Base-by-base conservation (phyloP, 2,113 vertebrate genomes). In the Perca fluviatilis region DNA sequence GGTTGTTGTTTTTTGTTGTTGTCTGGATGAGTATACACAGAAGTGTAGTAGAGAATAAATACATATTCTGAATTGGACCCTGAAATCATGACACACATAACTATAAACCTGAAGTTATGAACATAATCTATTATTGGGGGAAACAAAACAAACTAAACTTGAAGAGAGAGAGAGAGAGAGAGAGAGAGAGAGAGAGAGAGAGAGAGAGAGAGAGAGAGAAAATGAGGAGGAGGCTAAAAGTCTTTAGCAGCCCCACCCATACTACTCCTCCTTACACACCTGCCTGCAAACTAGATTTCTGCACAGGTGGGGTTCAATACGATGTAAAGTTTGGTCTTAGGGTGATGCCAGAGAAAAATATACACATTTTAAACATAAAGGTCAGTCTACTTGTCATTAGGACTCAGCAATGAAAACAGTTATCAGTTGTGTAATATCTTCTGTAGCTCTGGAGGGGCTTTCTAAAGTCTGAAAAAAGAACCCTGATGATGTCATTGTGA, bases 21-120 rank as follows among this genome's bases (percentile, higher is more conserved):
- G 49, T 77, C 79, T 83, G 71, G 27, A 40, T 57, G 68, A n/a
- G 73, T 73, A 73, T 18, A 62, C 33, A 64, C 14, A 75, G 18
- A 40, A 16, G 63, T 49, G 23, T 40, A 69, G 33, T 3, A 18
- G 12, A 61, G 54, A 13, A 33, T 57, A 70, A 15, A 56, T 13
- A 60, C 13, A 65, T 8, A 71, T n/a, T 58, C 30, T 50, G 18
- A 83, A 23, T 80, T 57, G 19, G 14, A 43, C 33, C 18, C 16
- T 46, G 4, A 60, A 62, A 63, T 67, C 0, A 77, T 47, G 18
- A 57, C 40, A 2, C 19, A 62, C 13, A 33, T 40, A 10, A 21
- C 7, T 21, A 50, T 23, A 47, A 21, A 25, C 40, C 46, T 27
- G 7, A 78, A 74, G 58, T 69, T 25, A 5, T 6, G 3, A 51